Evolutionary conservation across 2,888 invertebrate species (phyloP).

Genomic region (Nemotelus nigrinus): DNA sequence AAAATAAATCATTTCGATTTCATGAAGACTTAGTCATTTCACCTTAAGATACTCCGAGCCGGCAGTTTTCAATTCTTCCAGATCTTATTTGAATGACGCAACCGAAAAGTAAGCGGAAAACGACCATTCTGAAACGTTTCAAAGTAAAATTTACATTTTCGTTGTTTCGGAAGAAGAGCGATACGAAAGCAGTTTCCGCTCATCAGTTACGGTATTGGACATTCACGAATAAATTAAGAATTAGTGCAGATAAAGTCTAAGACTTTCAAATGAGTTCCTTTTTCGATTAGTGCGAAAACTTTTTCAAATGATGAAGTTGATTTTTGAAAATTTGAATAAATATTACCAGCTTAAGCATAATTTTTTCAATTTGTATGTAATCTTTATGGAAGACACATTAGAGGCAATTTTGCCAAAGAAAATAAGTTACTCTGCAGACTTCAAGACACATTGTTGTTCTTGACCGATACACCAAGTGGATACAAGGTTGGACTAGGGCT

Average conservation of each 20-base stretch:
- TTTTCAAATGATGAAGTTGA: too few relatives aligned
- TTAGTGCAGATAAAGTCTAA: too few relatives aligned
- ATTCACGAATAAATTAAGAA: neutral
- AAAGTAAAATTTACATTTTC: conserved; percentile 24
- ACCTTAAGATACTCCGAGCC: neutral
- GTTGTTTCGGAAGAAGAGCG: conserved; percentile 8
- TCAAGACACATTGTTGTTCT: neutral
- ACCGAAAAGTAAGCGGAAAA: neutral
- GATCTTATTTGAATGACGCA: neutral
- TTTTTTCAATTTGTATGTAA: too few relatives aligned
- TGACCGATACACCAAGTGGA: neutral
- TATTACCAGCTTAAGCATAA: too few relatives aligned
- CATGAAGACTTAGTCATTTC: conserved; percentile 25
- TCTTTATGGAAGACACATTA: too few relatives aligned
- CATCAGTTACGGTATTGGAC: neutral
- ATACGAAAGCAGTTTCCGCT: conserved; percentile 23
- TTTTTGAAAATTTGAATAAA: too few relatives aligned
- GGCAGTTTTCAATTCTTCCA: too few relatives aligned
- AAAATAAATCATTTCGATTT: conserved; percentile 35
- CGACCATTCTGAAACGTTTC: neutral
- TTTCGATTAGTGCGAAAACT: too few relatives aligned
- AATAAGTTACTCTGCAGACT: too few relatives aligned
- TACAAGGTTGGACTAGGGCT: neutral
- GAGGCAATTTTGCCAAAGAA: too few relatives aligned
- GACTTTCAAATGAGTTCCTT: too few relatives aligned